Percentiles rank a stretch among this genome's conserved stretches.
phyloP scores from a whole-genome alignment of 2,888 invertebrate genomes.

The Hesperia comma region DNA sequence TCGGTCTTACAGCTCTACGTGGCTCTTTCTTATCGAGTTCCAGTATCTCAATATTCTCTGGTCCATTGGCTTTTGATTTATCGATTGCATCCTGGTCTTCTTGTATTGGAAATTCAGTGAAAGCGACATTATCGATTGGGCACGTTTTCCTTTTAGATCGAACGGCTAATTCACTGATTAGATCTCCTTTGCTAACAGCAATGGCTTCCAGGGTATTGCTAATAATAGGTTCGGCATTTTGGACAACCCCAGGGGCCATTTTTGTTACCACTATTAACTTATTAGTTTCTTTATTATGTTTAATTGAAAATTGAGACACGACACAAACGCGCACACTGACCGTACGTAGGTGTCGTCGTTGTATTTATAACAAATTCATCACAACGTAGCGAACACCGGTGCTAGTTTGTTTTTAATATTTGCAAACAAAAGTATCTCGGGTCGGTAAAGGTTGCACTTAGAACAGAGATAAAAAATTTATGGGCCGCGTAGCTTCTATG shows the following conservation, averaged over 20 bases:
- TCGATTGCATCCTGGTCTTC: slow-evolving; percentile 40
- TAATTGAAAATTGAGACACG: slow-evolving; percentile 50
- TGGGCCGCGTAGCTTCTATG: neutral
- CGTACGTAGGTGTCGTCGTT: slow-evolving; percentile 53
- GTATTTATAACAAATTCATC: slow-evolving; percentile 76
- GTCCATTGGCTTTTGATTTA: slow-evolving; percentile 35
- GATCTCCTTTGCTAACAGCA: slow-evolving; percentile 36
- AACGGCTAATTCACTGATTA: slow-evolving; percentile 52
- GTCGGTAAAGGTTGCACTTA: slow-evolving; percentile 15
- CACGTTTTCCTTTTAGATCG: slow-evolving; percentile 51
- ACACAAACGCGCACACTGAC: slow-evolving; percentile 64
- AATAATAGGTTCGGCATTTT: slow-evolving; percentile 61
- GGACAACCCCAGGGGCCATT: slow-evolving; percentile 73
- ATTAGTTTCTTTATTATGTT: slow-evolving; percentile 20
- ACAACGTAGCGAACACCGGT: slow-evolving; percentile 46
- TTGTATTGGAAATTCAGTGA: slow-evolving; percentile 31
- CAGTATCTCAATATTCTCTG: slow-evolving; percentile 42
- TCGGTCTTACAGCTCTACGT: slow-evolving; percentile 64
- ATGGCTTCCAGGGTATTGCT: slow-evolving; percentile 50
- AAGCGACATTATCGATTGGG: slow-evolving; percentile 55
- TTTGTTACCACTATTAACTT: slow-evolving; percentile 28
- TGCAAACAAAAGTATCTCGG: slow-evolving; percentile 49
- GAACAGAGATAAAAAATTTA: slow-evolving; percentile 21
- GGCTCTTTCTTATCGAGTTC: slow-evolving; percentile 55
- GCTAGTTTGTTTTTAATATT: slow-evolving; percentile 52